A percentile compares a stretch with the other conserved stretches of the same genome.
Conservation (phyloP, 2,797 vertebrate genomes). For the Alauda arvensis region DNA sequence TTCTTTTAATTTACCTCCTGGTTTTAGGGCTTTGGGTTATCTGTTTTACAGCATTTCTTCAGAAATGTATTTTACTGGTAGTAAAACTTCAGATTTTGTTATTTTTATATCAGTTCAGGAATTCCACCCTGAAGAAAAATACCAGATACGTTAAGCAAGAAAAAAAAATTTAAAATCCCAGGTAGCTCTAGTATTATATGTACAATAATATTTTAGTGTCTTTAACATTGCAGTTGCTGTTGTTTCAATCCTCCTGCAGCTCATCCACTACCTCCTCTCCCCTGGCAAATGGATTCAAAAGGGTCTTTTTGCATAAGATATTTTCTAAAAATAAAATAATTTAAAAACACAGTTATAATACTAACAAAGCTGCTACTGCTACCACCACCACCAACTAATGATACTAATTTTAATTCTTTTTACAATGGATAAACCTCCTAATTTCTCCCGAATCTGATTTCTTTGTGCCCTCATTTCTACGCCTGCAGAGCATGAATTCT, state of each 20-base stretch:
- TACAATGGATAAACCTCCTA: not conserved
- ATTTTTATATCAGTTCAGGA: not conserved
- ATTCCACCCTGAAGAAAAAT: not conserved
- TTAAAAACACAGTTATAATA: not conserved
- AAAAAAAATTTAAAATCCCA: not conserved
- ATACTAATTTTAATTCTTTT: not conserved
- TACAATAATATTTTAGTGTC: no score
- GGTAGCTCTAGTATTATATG: not conserved
- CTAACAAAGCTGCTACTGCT: not conserved
- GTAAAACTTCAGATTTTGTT: not conserved
- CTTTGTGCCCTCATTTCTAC: rapidly evolving
- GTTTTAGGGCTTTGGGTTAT: not conserved
- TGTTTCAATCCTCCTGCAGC: not conserved
- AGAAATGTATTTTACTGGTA: not conserved
- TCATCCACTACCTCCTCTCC: not conserved
- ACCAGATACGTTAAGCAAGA: not conserved
- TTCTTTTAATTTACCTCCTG: not conserved
- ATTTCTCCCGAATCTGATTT: not conserved
- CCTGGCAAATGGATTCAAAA: not conserved
- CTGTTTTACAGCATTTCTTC: not conserved
- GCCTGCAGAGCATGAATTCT: rapidly evolving
- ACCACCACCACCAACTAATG: rapidly evolving
- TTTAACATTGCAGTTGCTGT: not conserved
- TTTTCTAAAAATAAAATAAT: not conserved
- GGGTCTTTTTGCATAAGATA: not conserved